Evolutionary conservation across 2,888 invertebrate species (phyloP), one percentile per base, ranked within the genome.

Genomic region (Cryptops parisi): DNA sequence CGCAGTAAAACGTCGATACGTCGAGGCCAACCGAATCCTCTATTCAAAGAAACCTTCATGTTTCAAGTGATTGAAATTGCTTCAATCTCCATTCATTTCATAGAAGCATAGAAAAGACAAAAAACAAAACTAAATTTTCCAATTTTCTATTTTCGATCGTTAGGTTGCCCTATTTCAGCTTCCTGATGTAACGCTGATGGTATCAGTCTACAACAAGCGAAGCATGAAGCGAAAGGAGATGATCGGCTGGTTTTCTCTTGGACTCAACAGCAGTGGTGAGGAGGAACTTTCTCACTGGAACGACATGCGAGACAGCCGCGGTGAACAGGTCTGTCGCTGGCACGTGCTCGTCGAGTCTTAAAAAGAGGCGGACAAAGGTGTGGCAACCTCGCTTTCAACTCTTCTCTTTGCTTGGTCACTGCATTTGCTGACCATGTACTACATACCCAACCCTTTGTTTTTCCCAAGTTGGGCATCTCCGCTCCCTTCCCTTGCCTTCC

Each of bases 201-300:
- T 91, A 58, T 88, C 90, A 0, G 87, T 93, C 54, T 93, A 93
- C 76, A 81, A 81, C 65, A 85, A 90, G 68, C 82, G 88, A 59
- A 83, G 90, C 61, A 87, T 91, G 68, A 94, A 93, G 68, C 82
- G 88, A 61, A 88, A 93, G 66, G 93, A 94, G 70, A 88, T 93
- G 85, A 85, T 94, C 61, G 94, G 94, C 56, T 94, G 94, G 93
- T 89, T 94, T 73, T 85, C 90, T 57, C 72, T 94, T 54, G 94
- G 94, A 4, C 76, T 87, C 67, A 90, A 86, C 72, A 84, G 88
- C 61, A 89, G 90, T 53, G 90, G 91, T 22, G 82, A 89, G 52
- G 93, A 91, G 66, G 90, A 93, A 70, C 76, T 84, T 53, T 79
- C 85, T 22, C 93, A 94, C 69, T 94, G 93, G 93, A 81, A 82